Evolutionary conservation across 2,113 vertebrate genomes (phyloP).

Genomic region (Hystrix cristata): DNA sequence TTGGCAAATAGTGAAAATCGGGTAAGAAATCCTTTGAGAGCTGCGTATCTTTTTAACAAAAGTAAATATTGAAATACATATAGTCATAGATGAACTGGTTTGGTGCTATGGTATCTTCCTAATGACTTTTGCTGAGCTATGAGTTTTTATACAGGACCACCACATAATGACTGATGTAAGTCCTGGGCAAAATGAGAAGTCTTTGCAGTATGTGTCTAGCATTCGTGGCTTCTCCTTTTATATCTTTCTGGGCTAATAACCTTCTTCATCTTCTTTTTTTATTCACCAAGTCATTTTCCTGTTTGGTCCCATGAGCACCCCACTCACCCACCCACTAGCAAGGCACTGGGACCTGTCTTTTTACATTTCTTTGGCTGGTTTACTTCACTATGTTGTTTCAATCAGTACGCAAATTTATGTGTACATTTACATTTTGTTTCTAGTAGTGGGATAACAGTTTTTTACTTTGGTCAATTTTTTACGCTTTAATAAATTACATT

Average conservation of each 20-base stretch:
- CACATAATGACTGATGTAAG: neutral
- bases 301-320: neutral
- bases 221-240: neutral
- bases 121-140: neutral
- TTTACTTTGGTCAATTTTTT: neutral
- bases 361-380: conserved; percentile 32
- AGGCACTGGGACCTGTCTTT: neutral
- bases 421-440: neutral
- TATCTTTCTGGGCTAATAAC: neutral
- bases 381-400: neutral
- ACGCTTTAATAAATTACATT: neutral
- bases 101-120: neutral
- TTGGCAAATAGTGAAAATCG: neutral
- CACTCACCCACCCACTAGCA: neutral
- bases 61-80: conserved; percentile 12
- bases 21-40: conserved; percentile 1
- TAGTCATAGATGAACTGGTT: neutral
- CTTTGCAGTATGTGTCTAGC: neutral
- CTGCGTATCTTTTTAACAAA: neutral
- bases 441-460: neutral
- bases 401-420: neutral
- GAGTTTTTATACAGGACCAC: neutral
- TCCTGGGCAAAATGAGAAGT: conserved; percentile 20
- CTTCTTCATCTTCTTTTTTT: neutral
- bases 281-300: neutral